phyloP scores from a whole-genome alignment of 2,888 invertebrate genomes.

The Mellilla xanthometata region DNA sequence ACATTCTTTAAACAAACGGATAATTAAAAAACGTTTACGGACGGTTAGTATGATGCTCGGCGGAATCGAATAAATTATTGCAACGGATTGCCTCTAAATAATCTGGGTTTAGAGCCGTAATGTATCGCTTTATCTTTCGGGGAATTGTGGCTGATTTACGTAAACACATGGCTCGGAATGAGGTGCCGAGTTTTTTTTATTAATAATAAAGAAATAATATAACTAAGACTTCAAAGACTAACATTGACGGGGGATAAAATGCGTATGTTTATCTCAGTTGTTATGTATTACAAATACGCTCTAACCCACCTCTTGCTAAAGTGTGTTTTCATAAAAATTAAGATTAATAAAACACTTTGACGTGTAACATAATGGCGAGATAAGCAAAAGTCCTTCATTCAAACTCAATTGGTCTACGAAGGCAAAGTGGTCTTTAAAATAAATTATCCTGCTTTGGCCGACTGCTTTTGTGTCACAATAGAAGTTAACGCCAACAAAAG shows the following conservation, averaged over 20 bases:
- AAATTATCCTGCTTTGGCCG: conserved; percentile 53
- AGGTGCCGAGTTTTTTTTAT: conserved; percentile 5
- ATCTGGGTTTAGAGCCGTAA: conserved; percentile 44
- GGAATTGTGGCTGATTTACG: conserved; percentile 30
- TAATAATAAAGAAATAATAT: conserved; percentile 5
- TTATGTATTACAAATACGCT: too few relatives aligned
- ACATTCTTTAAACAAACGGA: conserved; percentile 75
- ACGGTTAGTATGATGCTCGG: conserved; percentile 51
- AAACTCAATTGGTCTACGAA: conserved; percentile 21
- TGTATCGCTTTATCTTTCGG: conserved; percentile 31
- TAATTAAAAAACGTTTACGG: conserved; percentile 71
- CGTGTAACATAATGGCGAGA: conserved; percentile 3
- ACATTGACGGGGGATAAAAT: neutral
- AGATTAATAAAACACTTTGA: neutral
- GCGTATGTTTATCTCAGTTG: neutral
- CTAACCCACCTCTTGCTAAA: too few relatives aligned
- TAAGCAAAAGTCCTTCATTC: conserved; percentile 13
- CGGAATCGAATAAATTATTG: conserved; percentile 59
- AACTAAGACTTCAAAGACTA: conserved; percentile 3
- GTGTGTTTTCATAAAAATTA: too few relatives aligned
- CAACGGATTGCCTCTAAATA: conserved; percentile 50
- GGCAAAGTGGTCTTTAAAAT: conserved; percentile 50
- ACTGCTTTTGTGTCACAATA: conserved; percentile 56
- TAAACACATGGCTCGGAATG: conserved; percentile 25
- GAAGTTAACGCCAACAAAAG: conserved; percentile 56